Base-by-base conservation (phyloP, 23 tunicate genomes). In the Trididemnum miniatum region DNA sequence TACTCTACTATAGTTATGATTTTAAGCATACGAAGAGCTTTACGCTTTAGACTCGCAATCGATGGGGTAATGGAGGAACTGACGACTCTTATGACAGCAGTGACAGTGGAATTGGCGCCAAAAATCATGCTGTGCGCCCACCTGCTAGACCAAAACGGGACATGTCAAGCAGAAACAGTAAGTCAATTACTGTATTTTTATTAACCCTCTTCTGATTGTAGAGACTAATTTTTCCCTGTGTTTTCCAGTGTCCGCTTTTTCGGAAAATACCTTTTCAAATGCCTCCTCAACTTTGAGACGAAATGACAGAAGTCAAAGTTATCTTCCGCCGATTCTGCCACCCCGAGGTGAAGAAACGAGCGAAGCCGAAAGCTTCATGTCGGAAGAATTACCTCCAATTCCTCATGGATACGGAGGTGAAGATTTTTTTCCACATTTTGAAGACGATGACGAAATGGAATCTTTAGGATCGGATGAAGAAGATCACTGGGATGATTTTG, bases 51-150 rank as follows among this genome's bases (percentile, higher is more conserved):
- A 24, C 26, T 62, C 67, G 67, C 4, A 22, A 62, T 62, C 67
- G 67, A 3, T 24, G 67, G 67, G 67, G 67, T 4, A 5, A 24
- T 62, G 28, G 5, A 3, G 26, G 23, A n/a, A 62, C 54, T 31
- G 91, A 95, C 23, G 91, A 82, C 25, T 80, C 29, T 4, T 95
- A 90, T 76, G 96, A 87, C 67, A 86, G 96, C 59, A 90, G 96
- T 35, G 99, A 95, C 80, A 84, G 93, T 65, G 96, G 99, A 20
- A 90, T 90, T 25, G 96, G 92, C 18, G 95, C 99, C 35, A 80
- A 81, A 33, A 88, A 88, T 44, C 80, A 82, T 1, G 89, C 98
- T 0, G 81, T 95, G 30, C 82, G 99, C 23, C 99, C 99, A 5
- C 84, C 81, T 36, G 88, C 92, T 18, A 63, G 99, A 73, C 96